Conservation (phyloP, 2,888 invertebrate genomes). For the Pachliopta kotzebuea region DNA sequence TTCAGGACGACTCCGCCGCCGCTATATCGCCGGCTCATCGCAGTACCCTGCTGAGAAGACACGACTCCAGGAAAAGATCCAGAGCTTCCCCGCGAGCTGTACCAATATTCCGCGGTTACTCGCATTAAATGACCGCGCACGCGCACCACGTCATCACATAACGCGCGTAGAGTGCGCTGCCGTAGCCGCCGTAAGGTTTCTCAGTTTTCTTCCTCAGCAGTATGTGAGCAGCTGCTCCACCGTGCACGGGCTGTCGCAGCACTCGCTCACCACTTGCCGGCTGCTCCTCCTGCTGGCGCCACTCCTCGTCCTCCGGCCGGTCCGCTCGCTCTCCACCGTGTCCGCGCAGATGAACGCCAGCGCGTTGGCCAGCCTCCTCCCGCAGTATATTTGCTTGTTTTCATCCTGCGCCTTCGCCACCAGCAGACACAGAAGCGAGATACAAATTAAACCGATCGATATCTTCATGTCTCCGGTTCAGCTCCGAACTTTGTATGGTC, state of each 20-base stretch:
- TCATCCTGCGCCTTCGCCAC: neutral
- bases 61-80: too few species aligned
- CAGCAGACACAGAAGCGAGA: neutral
- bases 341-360: neutral
- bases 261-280: slow-evolving; percentile 34
- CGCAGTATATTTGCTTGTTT: slow-evolving; percentile 1
- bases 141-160: too few species aligned
- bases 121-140: too few species aligned
- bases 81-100: too few species aligned
- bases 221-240: slow-evolving; percentile 40
- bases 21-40: too few species aligned
- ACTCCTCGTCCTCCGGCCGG: neutral
- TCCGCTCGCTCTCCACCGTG: neutral
- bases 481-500: neutral
- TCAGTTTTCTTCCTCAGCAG: slow-evolving; percentile 40
- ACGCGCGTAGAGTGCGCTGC: too few species aligned
- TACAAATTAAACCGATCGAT: neutral
- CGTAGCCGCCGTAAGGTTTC: too few species aligned
- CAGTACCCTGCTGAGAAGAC: too few species aligned
- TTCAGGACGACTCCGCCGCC: too few species aligned
- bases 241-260: neutral
- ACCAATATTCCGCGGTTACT: too few species aligned
- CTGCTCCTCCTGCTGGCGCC: neutral
- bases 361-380: neutral
- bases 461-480: neutral